These are phyloP conservation scores for Ibycter americanus DNA, from an alignment of 2,797 vertebrate species.

Conservation along the genomic window DNA sequence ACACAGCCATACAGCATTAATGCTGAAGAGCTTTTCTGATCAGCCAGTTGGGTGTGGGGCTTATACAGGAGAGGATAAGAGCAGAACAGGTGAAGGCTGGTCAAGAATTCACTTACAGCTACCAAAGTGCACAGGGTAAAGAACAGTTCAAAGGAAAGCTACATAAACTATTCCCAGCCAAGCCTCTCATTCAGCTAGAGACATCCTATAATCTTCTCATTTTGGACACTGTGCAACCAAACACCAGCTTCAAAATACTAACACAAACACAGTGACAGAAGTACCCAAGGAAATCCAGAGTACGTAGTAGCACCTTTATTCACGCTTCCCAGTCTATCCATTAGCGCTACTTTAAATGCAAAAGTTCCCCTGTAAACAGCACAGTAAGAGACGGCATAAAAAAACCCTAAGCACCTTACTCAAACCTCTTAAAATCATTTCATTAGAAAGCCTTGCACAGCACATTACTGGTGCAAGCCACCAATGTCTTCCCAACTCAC, in stretches of 20 bases:
- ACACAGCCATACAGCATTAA: accelerated
- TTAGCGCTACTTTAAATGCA: accelerated
- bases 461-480: neutral
- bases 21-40: neutral
- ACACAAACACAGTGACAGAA: neutral
- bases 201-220: neutral
- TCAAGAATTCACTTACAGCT: neutral
- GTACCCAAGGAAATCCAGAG: neutral
- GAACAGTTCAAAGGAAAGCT: neutral
- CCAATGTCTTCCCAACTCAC: neutral
- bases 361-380: neutral
- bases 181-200: neutral
- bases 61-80: neutral
- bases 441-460: neutral
- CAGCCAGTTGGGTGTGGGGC: neutral
- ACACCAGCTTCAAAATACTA: neutral
- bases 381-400: neutral
- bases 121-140: neutral
- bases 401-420: neutral
- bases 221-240: neutral
- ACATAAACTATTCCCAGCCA: neutral
- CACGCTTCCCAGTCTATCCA: neutral
- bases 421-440: neutral
- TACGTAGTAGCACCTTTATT: accelerated
- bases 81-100: neutral